Conservation (phyloP, 2,888 invertebrate genomes). For the Eucriotettix oculatus region DNA sequence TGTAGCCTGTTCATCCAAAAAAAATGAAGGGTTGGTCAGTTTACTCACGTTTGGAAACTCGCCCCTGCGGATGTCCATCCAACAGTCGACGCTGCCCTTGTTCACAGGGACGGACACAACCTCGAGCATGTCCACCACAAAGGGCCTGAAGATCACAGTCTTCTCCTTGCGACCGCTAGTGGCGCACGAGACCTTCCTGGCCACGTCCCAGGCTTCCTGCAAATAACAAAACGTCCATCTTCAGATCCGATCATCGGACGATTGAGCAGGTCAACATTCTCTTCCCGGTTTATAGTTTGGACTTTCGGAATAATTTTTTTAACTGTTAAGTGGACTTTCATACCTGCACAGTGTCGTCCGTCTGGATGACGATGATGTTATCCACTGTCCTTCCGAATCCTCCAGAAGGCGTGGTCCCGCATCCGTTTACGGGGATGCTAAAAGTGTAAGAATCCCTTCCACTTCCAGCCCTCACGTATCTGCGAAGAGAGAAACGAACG, state of each 20-base stretch:
- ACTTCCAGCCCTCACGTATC: constrained; percentile 41
- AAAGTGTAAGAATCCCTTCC: constrained; percentile 40
- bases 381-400: constrained; percentile 43
- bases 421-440: constrained; percentile 43
- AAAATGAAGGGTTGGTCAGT: no score
- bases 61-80: constrained; percentile 62
- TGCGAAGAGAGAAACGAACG: constrained; percentile 17
- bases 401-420: constrained; percentile 44
- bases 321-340: neutral
- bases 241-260: no score
- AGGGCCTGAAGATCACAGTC: constrained; percentile 36
- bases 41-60: constrained; percentile 45
- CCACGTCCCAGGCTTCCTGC: constrained; percentile 43
- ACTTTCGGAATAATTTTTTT: no score
- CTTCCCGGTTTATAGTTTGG: no score
- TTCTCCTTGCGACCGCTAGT: constrained; percentile 24
- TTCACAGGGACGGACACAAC: constrained; percentile 43
- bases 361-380: constrained; percentile 49
- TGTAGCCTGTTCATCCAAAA: no score
- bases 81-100: constrained; percentile 49
- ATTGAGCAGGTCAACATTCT: no score
- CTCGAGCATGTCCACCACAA: constrained; percentile 51
- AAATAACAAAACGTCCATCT: no score
- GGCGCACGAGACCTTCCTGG: constrained; percentile 39
- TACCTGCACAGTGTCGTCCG: constrained; percentile 44